Evolutionary conservation across 2,113 vertebrate genomes (phyloP), one percentile per base, ranked within the genome.

Genomic region (Psilopsiagon aurifrons): DNA sequence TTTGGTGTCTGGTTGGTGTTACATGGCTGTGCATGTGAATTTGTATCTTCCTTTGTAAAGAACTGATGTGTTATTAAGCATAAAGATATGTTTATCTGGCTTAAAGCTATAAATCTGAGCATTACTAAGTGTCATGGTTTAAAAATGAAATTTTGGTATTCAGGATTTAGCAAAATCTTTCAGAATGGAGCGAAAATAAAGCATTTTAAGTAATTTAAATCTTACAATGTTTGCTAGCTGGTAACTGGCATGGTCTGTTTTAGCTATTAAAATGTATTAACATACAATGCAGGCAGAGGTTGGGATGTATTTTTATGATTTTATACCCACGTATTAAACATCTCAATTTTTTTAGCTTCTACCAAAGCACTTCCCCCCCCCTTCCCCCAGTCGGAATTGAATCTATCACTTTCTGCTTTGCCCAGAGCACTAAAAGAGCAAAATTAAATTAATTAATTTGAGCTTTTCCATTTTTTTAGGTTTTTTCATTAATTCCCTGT

Each of bases 381-480:
- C 3, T 62, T 55, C 49, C 47, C 3, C 55, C 67, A 47, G 5
- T 49, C 88, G 64, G 78, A 41, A 68, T 52, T 17, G 9, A 28
- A 83, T 75, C 92, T 79, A 11, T 88, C 11, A 1, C 10, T 2
- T 35, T 90, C 59, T 92, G 16, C 78, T 76, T 94, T 86, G 85
- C 94, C 88, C 44, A 52, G 82, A 88, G 83, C 85, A 41, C 43
- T 85, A 83, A 4, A 70, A 92, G 77, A 91, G 85, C 46, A 92
- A 96, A 94, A 93, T 77, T 12, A 96, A 90, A 94, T 90, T 75
- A 90, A 94, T 90, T 75, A 87, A 88, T 93, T 93, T 79, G 28
- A 59, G 44, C 49, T 76, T 70, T 70, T 78, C 18, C 20, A 33
- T 68, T 2, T 22, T 35, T 59, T 37, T 27, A 24, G 17, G n/a